phyloP scores from a whole-genome alignment of 2,797 vertebrate species.

The Tadarida brasiliensis region DNA sequence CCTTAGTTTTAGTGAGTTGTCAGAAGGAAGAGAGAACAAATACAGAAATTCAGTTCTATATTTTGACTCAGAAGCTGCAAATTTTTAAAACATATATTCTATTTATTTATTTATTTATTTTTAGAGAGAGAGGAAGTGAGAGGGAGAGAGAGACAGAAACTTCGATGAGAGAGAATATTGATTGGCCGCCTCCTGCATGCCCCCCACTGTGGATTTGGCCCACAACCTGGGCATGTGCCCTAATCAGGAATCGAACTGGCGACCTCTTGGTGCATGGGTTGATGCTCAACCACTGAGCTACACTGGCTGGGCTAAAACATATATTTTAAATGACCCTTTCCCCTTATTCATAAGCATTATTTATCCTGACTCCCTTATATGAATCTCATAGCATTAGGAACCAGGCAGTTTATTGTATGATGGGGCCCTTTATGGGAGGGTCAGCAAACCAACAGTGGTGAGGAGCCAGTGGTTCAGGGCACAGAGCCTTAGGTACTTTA shows the following conservation, averaged over 20 bases:
- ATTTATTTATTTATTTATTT: background rate
- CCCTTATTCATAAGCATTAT: background rate
- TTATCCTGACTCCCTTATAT: background rate
- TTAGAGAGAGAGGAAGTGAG: no score
- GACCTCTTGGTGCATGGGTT: no score
- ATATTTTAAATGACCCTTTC: background rate
- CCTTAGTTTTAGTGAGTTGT: constrained; percentile 1
- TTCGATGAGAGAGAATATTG: no score
- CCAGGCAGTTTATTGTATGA: background rate
- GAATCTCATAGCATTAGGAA: background rate
- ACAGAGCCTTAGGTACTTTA: background rate
- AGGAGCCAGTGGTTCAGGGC: background rate
- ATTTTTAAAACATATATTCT: background rate
- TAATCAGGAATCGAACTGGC: no score
- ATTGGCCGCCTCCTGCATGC: no score
- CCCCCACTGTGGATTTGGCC: no score
- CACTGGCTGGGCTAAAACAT: background rate
- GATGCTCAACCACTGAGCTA: no score
- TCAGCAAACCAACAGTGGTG: background rate
- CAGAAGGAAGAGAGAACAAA: constrained; percentile 8
- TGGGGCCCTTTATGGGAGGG: background rate
- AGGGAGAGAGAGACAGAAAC: no score
- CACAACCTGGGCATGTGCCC: no score
- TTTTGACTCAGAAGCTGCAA: background rate
- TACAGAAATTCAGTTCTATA: background rate